Evolutionary conservation across 64 coral and sea anemone species (phyloP), one percentile per base, ranked within the genome.

Genomic region (Stylophora pistillata): DNA sequence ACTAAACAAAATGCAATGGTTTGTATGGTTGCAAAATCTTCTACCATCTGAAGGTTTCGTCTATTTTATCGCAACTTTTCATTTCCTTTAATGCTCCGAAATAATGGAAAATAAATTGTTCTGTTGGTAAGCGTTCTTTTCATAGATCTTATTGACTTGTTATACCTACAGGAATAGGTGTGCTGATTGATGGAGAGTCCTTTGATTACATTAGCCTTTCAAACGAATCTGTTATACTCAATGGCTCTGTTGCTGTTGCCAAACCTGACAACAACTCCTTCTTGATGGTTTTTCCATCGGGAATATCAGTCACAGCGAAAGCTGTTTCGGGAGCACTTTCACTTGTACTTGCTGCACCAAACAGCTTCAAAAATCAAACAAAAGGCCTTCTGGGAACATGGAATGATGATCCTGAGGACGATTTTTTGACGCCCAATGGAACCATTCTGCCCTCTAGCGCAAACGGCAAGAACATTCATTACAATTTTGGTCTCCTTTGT

Each of bases 311-410:
- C 21, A 88, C 86, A 20, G 55, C 77, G 15, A 78, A 59, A 59
- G 86, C 62, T 18, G 55, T 77, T 21, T 77, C 74, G 32, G 74
- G 86, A 12, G 59, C 74, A 32, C 74, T 88, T 54, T 75, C 86
- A 41, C 64, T 88, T 59, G 72, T 88, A 33, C 15, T 88, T 37
- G 86, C 86, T 25, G 56, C 71, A 23, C 86, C 86, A 21, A 66
- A 73, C 15, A 57, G 31, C 20, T 88, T 89, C 56, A 88, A 72
- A 63, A 88, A 88, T 58, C 27, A 86, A 30, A 92, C 90, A 10
- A 87, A 87, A 30, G 90, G 90, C 17, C 64, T 92, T 41, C 55
- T 92, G 10, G 90, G 90, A 29, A 86, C 41, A 30, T 92, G 85
- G 74, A 92, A 86, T 55, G 83, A 31, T 18, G 66, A 71, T 53